Percentiles rank a stretch among this genome's conserved stretches.
phyloP scores from a whole-genome alignment of 2,888 invertebrate species.

The Andrena chrysosceles region DNA sequence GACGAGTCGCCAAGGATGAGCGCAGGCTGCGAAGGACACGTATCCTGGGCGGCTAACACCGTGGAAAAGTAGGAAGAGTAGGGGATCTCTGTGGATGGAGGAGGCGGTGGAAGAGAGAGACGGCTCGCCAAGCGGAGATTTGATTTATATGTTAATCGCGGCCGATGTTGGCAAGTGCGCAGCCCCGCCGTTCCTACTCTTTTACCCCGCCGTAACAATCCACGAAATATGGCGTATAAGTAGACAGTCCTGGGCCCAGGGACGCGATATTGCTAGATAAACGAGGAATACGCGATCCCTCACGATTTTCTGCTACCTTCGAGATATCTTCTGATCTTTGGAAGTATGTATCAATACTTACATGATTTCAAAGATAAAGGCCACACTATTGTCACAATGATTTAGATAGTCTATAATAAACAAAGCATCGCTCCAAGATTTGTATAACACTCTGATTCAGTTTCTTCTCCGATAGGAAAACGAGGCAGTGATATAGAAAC shows the following conservation, averaged over 20 bases:
- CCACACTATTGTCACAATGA: too few relatives aligned
- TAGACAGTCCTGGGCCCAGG: slow-evolving; percentile 50
- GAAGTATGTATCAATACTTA: too few relatives aligned
- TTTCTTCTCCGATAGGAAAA: too few relatives aligned
- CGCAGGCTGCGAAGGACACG: slow-evolving; percentile 58
- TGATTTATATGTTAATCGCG: slow-evolving; percentile 84
- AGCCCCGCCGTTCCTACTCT: slow-evolving; percentile 51
- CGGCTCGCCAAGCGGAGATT: slow-evolving; percentile 71
- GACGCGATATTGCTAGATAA: slow-evolving; percentile 46
- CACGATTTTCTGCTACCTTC: neutral
- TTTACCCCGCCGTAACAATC: slow-evolving; percentile 66
- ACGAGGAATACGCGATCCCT: neutral
- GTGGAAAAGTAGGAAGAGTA: slow-evolving; percentile 18
- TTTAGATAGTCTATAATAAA: too few relatives aligned
- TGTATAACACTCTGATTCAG: too few relatives aligned
- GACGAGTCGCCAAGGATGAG: slow-evolving; percentile 36
- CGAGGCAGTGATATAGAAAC: too few relatives aligned
- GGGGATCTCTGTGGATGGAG: neutral
- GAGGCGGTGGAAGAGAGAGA: slow-evolving; percentile 46
- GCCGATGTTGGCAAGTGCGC: slow-evolving; percentile 73
- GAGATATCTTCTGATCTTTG: neutral
- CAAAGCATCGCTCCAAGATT: too few relatives aligned
- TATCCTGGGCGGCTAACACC: slow-evolving; percentile 62
- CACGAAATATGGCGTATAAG: slow-evolving; percentile 71
- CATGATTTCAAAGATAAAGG: too few relatives aligned